Evolutionary conservation across 2,888 invertebrate species (phyloP).

Genomic region (Trichogramma dendrolimi): DNA sequence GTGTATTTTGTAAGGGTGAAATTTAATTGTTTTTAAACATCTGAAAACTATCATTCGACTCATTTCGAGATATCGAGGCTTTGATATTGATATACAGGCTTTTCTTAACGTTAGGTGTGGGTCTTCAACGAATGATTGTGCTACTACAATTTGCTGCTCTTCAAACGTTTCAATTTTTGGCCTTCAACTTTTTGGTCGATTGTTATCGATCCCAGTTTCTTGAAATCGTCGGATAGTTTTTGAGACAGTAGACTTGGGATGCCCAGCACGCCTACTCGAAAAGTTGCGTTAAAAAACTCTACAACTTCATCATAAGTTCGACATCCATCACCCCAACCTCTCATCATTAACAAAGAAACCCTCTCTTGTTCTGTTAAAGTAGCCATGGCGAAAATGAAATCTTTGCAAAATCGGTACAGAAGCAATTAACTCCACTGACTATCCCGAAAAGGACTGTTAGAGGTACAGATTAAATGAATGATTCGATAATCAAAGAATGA

Average conservation of each 20-base stretch:
- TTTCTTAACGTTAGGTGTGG: too few species aligned
- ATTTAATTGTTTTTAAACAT: not conserved
- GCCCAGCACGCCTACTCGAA: constrained; percentile 8
- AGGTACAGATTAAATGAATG: too few species aligned
- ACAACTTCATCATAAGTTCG: constrained; percentile 7
- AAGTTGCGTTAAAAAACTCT: constrained; percentile 19
- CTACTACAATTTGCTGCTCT: too few species aligned
- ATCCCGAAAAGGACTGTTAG: too few species aligned
- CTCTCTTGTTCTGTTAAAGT: constrained; percentile 5
- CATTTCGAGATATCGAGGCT: too few species aligned
- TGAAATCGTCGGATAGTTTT: constrained; percentile 11
- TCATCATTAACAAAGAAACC: constrained; percentile 13
- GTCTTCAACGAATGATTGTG: too few species aligned
- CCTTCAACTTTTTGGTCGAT: constrained; percentile 5
- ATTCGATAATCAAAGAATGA: too few species aligned
- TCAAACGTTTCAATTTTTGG: not conserved
- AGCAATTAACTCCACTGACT: too few species aligned
- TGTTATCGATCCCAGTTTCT: constrained; percentile 1
- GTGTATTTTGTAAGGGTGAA: constrained; percentile 28
- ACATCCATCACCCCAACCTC: constrained; percentile 11
- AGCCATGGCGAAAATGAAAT: not conserved
- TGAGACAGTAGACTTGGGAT: constrained; percentile 13
- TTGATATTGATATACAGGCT: too few species aligned
- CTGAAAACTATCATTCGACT: too few species aligned
- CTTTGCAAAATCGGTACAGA: too few species aligned